phyloP scores from a whole-genome alignment of 1,140 invertebrate species.

The Homarus americanus region DNA sequence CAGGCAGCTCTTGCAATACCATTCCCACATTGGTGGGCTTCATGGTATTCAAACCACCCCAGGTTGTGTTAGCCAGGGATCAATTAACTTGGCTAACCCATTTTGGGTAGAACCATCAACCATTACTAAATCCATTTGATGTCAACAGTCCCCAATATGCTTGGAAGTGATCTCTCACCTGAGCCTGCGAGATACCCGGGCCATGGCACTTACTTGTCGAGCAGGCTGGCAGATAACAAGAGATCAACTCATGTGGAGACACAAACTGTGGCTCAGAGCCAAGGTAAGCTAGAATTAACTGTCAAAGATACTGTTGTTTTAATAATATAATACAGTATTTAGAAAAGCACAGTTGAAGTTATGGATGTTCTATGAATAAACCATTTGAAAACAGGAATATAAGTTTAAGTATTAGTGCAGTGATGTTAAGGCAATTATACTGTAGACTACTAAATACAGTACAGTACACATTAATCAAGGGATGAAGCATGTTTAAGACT shows the following conservation, averaged over 20 bases:
- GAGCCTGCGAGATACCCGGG: constrained; percentile 48
- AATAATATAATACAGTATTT: too few relatives aligned
- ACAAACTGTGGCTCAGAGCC: constrained; percentile 60
- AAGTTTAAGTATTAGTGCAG: too few relatives aligned
- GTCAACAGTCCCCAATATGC: constrained; percentile 37
- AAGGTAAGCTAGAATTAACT: constrained; percentile 14
- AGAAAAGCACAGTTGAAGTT: too few relatives aligned
- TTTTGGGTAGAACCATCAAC: background rate
- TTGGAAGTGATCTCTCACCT: constrained; percentile 46
- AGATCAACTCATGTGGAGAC: constrained; percentile 65
- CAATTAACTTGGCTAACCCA: background rate
- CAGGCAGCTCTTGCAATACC: too few relatives aligned
- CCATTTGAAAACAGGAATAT: too few relatives aligned
- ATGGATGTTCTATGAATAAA: too few relatives aligned
- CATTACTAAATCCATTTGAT: background rate
- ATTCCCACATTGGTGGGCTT: too few relatives aligned
- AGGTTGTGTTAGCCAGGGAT: background rate
- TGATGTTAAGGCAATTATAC: too few relatives aligned
- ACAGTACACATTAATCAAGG: too few relatives aligned
- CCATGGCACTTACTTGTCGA: constrained; percentile 50
- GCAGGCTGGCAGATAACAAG: constrained; percentile 40
- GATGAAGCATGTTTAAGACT: too few relatives aligned
- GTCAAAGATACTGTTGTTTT: too few relatives aligned
- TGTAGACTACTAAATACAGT: too few relatives aligned
- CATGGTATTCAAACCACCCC: background rate